Conservation (phyloP, 2,888 invertebrate genomes). For the Geophilus truncorum region DNA sequence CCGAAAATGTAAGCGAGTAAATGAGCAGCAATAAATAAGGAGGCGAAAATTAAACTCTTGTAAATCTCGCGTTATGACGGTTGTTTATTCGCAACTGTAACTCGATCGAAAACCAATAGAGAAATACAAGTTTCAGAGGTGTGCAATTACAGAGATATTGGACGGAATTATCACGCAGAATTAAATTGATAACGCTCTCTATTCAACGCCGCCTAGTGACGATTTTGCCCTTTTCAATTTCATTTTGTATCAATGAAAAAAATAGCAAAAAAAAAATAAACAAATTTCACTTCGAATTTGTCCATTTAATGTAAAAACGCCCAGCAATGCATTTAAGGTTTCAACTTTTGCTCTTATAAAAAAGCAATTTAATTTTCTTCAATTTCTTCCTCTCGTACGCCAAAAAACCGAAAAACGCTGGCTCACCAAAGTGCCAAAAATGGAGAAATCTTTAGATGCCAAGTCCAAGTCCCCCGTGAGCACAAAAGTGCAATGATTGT, state of each 20-base stretch:
- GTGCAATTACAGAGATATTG: background rate
- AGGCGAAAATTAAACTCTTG: conserved; percentile 5
- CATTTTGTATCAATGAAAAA: too few relatives aligned
- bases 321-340: background rate
- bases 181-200: background rate
- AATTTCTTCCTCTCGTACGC: background rate
- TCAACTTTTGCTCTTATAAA: background rate
- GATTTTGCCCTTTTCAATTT: too few relatives aligned
- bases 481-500: conserved; percentile 23
- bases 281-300: too few relatives aligned
- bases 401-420: background rate
- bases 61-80: background rate
- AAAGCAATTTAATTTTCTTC: background rate
- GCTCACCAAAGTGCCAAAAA: conserved; percentile 17
- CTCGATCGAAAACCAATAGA: background rate
- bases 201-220: too few relatives aligned
- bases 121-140: background rate
- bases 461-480: background rate
- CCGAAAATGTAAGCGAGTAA: background rate
- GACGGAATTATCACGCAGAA: background rate
- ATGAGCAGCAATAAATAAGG: background rate
- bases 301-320: too few relatives aligned
- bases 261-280: background rate
- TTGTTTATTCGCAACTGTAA: background rate
- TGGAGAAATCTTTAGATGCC: conserved; percentile 1